Conservation (phyloP, 92 coral and sea anemone species). For the Desmophyllum pertusum region DNA sequence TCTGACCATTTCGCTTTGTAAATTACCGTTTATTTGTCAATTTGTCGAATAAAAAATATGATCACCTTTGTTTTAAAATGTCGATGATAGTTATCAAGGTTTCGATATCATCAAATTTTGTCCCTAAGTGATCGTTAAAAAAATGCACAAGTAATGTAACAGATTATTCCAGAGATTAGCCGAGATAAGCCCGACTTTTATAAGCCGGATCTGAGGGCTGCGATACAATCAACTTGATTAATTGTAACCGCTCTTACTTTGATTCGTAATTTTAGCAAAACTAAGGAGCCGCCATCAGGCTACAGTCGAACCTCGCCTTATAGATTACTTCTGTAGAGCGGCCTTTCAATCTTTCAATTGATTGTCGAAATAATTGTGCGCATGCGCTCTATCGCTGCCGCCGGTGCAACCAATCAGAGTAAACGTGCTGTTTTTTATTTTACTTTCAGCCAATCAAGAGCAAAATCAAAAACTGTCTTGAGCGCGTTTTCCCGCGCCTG, state of each 20-base stretch:
- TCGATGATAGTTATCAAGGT: constrained; percentile 24
- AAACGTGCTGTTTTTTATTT: not conserved
- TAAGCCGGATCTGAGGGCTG: constrained; percentile 12
- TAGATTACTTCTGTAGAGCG: not conserved
- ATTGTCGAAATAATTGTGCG: not conserved
- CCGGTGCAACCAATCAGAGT: not conserved
- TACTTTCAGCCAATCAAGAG: not conserved
- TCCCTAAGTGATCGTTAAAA: constrained; percentile 25
- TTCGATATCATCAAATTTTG: constrained; percentile 21
- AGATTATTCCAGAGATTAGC: constrained; percentile 7
- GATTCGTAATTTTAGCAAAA: not conserved
- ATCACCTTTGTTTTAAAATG: constrained; percentile 16
- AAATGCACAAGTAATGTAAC: constrained; percentile 30
- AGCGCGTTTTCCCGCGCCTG: not conserved
- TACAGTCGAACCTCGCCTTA: not conserved
- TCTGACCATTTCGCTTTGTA: not conserved
- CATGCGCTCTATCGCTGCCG: too few relatives aligned
- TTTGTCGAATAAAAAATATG: not conserved
- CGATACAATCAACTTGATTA: constrained; percentile 21
- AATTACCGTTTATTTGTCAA: constrained; percentile 20
- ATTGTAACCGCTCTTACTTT: constrained; percentile 11
- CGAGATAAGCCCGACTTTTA: constrained; percentile 1
- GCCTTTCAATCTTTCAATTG: not conserved
- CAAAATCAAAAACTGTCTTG: not conserved
- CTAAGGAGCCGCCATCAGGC: not conserved